Evolutionary conservation across 2,797 vertebrate genomes (phyloP), one percentile per base, ranked within the genome.

Genomic region (Fistularia commersonii): DNA sequence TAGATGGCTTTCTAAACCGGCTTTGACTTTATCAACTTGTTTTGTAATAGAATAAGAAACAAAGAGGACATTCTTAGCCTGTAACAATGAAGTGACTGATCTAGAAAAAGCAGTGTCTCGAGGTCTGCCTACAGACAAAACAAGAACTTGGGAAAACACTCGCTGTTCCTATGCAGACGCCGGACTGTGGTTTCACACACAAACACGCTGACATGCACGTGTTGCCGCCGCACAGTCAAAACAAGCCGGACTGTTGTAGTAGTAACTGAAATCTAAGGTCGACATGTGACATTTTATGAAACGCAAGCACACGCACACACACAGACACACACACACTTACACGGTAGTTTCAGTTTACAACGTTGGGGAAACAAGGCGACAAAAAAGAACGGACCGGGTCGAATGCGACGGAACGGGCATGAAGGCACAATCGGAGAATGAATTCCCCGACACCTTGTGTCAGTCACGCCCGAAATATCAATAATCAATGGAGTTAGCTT

Each of bases 41-140:
- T 6, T 52, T 8, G 11, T 15, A 37, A 45, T 59, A 68, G 41
- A 57, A 45, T 51, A 36, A 73, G 42, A 77, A 72, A 69, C 51
- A 66, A 61, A 69, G 53, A 65, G 23, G 5, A 60, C 57, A 68
- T 75, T 86, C 48, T 73, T 61, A 46, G 76, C 42, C 50, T 12
- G 42, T 45, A 77, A 79, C 82, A 82, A 75, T 77, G 48, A 51
- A 15, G 52, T 10, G 54, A 64, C 54, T 64, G 69, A 74, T 65
- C 34, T 32, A 45, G 45, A 3, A 38, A 71, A 72, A 79, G 81
- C 72, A 71, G 6, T 3, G 48, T 67, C 72, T 76, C 45, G 9
- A 77, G 72, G 69, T 70, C 66, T 48, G 8, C 45, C 51, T 11
- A 39, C 11, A 85, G 82, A 77, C 76, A 71, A 83, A 87, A 87